Conservation (phyloP, 2,797 vertebrate species). For the Calcarius lapponicus region DNA sequence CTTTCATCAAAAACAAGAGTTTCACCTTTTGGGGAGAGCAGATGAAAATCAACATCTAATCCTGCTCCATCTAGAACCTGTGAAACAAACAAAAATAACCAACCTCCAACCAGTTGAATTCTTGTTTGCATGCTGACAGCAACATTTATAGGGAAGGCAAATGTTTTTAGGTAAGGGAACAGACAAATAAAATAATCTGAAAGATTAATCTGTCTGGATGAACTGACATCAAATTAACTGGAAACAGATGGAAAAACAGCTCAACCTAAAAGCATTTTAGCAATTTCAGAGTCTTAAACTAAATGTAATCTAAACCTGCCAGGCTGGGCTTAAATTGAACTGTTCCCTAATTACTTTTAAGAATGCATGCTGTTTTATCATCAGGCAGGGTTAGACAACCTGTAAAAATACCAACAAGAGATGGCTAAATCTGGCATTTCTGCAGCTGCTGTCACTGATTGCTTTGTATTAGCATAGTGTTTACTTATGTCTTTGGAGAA, state of each 20-base stretch:
- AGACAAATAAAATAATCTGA: not conserved
- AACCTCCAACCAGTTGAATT: not conserved
- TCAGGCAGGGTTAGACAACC: not conserved
- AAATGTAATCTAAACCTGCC: not conserved
- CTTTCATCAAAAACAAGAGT: conserved; percentile 88
- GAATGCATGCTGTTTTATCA: not conserved
- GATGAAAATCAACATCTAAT: conserved; percentile 92
- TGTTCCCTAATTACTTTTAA: not conserved
- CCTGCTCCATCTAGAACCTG: conserved; percentile 96
- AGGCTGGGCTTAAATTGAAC: not conserved
- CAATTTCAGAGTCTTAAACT: not conserved
- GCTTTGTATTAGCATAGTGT: not conserved
- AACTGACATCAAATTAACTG: not conserved
- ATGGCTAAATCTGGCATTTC: not conserved
- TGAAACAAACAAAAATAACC: not conserved
- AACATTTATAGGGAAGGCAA: not conserved
- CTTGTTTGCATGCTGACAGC: not conserved
- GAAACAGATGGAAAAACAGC: not conserved
- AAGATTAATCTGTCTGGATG: not conserved
- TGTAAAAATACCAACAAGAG: not conserved
- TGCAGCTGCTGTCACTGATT: not conserved
- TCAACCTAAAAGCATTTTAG: not conserved
- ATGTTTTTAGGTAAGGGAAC: not conserved
- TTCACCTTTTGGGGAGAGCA: conserved; percentile 87
- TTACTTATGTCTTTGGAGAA: not conserved